A percentile compares a stretch with the other conserved stretches of the same genome.
phyloP scores from a whole-genome alignment of 2,888 invertebrate genomes.

The Drosophila aldrichi region DNA sequence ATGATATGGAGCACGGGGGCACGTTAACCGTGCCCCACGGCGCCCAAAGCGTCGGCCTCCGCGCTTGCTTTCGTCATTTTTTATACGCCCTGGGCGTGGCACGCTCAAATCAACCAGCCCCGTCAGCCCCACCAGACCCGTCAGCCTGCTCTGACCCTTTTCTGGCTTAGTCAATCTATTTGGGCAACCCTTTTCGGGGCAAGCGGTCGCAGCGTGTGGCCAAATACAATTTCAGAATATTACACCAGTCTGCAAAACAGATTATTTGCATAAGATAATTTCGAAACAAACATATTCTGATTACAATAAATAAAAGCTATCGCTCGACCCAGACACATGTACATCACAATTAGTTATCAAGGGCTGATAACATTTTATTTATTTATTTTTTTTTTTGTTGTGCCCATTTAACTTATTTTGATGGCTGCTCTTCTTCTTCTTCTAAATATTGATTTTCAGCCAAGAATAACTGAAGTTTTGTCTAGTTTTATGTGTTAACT shows the following conservation, averaged over 20 bases:
- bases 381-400: background rate
- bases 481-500: background rate
- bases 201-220: background rate
- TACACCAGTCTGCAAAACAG: constrained; percentile 51
- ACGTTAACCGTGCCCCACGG: constrained; percentile 28
- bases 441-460: constrained; percentile 1
- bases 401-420: background rate
- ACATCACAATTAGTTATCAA: background rate
- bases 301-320: background rate
- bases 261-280: background rate
- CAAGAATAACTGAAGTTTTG: background rate
- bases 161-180: constrained; percentile 71
- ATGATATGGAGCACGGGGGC: constrained; percentile 57
- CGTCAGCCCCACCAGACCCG: background rate
- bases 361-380: constrained; percentile 2
- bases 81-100: constrained; percentile 48
- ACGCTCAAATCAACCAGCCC: constrained; percentile 38
- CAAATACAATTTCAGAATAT: constrained; percentile 42
- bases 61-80: constrained; percentile 53
- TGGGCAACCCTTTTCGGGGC: constrained; percentile 56
- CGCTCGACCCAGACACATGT: background rate
- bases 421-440: background rate
- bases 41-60: constrained; percentile 12
- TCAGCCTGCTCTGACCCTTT: constrained; percentile 62
- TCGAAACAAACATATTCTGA: background rate